Base-by-base conservation (phyloP, 2,113 vertebrate species). In the Anguilla rostrata region DNA sequence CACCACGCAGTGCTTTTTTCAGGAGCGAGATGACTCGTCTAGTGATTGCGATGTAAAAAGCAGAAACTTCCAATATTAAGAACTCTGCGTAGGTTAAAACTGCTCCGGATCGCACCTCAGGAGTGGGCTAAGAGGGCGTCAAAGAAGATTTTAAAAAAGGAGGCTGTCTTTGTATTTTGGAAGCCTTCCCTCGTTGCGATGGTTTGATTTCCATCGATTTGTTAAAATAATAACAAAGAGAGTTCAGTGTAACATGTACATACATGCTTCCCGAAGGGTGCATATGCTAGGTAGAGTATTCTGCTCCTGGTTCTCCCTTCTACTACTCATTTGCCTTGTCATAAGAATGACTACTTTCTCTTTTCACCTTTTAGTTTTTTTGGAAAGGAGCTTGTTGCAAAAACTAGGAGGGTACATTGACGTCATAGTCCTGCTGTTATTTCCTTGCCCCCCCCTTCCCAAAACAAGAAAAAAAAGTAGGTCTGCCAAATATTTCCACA, bases 1-100 rank as follows among this genome's bases (percentile, higher is more conserved):
- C 94, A 94, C 93, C 94, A 96, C 95, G 94, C 95, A 95, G 92
- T 95, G 95, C 93, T 94, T 95, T 92, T 94, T 96, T 96, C 94
- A 92, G 93, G 93, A 94, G 90, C 91, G 91, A 12, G 49, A 94
- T 93, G 94, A 94, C 94, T 94, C 93, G 93, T 88, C 94, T 90
- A 63, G 84, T 85, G 90, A 91, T 92, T 92, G 91, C 90, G 92
- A 94, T 92, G 91, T 91, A 94, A 81, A 82, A 86, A 81, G 56
- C 56, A 79, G 84, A 41, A 82, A 94, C 93, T 94, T 94, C 93
- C 90, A 92, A 93, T 95, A 91, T 90, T 84, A 90, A 84, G 60
- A 86, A 87, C 39, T 46, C 78, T 63, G 34, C 60, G 40, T 83
- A 43, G 2, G 79, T 79, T 63, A 85, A 85, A 88, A 89, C 71